Base-by-base conservation (phyloP, 2,888 invertebrate genomes). In the Cartodere bifasciata region DNA sequence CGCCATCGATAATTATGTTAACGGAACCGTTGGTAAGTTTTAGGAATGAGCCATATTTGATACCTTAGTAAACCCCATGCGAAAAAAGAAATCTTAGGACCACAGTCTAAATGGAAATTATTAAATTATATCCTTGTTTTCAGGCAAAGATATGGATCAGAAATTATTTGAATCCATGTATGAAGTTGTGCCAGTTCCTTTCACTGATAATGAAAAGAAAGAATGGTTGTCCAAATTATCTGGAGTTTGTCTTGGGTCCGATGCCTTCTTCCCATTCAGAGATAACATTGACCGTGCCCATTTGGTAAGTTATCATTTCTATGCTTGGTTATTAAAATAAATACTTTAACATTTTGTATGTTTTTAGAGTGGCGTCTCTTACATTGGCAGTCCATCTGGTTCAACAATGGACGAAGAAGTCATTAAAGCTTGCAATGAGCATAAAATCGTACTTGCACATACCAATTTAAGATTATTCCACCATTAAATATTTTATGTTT, bases 231-330 rank as follows among this genome's bases (percentile, higher is more conserved):
- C 62, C 32, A 65, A 75, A 56, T 62, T 91, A 48, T 73, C 70
- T 38, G 78, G 77, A 14, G 87, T 88, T 16, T 82, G 86, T 3
- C 67, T 97, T 13, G 86, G 86, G 10, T 95, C 95, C 0, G 97
- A 98, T 62, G 97, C 95, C 0, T 98, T 97, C 70, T 95, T 98
- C 66, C 97, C 97, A 15, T 97, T 97, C 71, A 70, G 94, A 43
- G 97, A 98, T 55, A 97, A 94, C 52, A 81, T 98, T 32, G 95
- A 97, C 55, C 69, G 94, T 41, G 92, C 94, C 26, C 68, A 71
- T 43, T 73, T 86, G 76, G 92, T 92, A 53, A 53, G 59, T 46
- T 34, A 20, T 20, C 15, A 21, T 20, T 21, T 12, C 10, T n/a
- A n/a, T n/a, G n/a, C n/a, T n/a, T n/a, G n/a, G n/a, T n/a, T n/a